Evolutionary conservation across 2,797 vertebrate species (phyloP), one percentile per base, ranked within the genome.

Genomic region (Echiichthys vipera): DNA sequence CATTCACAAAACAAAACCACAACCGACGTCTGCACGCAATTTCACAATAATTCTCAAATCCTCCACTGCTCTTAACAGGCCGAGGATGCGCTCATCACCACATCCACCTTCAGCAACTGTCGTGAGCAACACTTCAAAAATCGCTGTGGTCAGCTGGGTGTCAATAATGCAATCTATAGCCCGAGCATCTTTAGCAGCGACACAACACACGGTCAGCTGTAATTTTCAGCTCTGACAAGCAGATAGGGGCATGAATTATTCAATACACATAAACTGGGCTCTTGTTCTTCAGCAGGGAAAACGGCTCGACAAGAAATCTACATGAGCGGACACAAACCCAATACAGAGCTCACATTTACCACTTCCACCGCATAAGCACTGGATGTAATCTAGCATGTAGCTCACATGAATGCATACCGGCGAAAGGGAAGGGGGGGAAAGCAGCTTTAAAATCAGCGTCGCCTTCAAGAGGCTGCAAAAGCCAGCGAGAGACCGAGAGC

Each of bases 201-300:
- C 81, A 71, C 76, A 77, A 74, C 84, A 78, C 80, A 85, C 85
- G 71, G 50, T 87, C 81, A 88, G 91, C 85, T 88, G 85, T 88
- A 78, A 90, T 91, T 87, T 85, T 84, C 80, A 71, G 80, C 85
- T 74, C 83, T 89, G 82, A 91, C 87, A 86, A 84, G 84, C 86
- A 77, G 74, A 90, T 73, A 71, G 83, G 70, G 71, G 67, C 88
- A 94, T 94, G 81, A 93, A 94, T 93, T 90, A 94, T 95, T 94
- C 91, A 93, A 85, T 64, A 67, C 84, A 85, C 89, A 90, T 88
- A 92, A 90, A 92, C 88, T 85, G 87, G 83, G 84, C 85, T 76
- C 67, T 27, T 62, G 65, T 62, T 67, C 66, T 49, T 72, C 65
- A 39, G 59, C 74, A 53, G 47, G 32, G 55, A 36, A 74, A 81